Percentiles rank a stretch among this genome's conserved stretches.
These are phyloP conservation scores for Unio delphinus DNA, from an alignment of 2,888 invertebrate genomes.

Conservation along the genomic window DNA sequence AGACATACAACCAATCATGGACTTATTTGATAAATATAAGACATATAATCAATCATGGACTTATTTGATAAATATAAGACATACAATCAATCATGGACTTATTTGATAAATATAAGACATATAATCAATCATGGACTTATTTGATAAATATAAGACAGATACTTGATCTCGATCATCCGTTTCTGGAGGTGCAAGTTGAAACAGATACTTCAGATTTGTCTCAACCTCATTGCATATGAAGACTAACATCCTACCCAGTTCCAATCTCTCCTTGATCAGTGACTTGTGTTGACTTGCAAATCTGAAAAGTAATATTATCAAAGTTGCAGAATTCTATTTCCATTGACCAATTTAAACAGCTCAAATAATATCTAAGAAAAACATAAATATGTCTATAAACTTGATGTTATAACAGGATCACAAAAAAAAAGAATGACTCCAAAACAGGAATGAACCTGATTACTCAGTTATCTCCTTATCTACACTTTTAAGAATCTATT, in stretches of 20 bases:
- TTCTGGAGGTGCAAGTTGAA: conserved; percentile 48
- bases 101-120: background rate
- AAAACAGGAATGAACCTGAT: too few relatives aligned
- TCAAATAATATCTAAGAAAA: too few relatives aligned
- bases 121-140: conserved; percentile 2
- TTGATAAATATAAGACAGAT: background rate
- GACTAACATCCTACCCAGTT: conserved; percentile 52
- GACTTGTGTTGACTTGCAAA: conserved; percentile 48
- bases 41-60: conserved; percentile 1
- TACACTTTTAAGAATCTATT: too few relatives aligned
- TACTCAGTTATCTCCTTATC: too few relatives aligned
- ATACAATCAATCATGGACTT: conserved; percentile 2
- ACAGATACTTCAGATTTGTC: conserved; percentile 51
- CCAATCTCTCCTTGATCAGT: conserved; percentile 42
- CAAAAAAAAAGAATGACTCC: too few relatives aligned
- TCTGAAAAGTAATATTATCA: conserved; percentile 22
- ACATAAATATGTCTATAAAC: too few relatives aligned
- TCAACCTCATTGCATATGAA: conserved; percentile 54
- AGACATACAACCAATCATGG: conserved; percentile 1
- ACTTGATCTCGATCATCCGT: conserved; percentile 37
- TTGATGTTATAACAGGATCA: too few relatives aligned
- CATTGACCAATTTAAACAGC: too few relatives aligned
- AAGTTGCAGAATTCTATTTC: background rate
- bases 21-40: background rate
- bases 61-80: background rate